phyloP scores from a whole-genome alignment of 2,113 vertebrate genomes.

The Danionella cerebrum region DNA sequence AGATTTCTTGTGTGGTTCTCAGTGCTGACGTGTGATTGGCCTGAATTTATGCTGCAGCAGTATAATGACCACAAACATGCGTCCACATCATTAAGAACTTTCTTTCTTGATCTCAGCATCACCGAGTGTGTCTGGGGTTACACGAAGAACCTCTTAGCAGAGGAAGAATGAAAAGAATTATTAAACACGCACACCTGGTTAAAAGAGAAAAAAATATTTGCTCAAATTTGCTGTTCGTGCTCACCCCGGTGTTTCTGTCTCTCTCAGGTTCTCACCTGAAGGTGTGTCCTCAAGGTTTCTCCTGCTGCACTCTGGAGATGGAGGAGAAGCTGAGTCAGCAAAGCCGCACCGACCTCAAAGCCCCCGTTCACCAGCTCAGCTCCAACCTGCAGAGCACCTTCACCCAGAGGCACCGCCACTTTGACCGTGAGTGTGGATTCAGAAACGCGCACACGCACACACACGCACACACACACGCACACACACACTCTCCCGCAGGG shows the following conservation, averaged over 20 bases:
- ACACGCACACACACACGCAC: neutral
- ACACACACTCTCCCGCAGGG: neutral
- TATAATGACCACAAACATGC: no score
- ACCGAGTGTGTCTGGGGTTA: no score
- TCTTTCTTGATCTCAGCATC: no score
- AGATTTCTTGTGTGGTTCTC: no score
- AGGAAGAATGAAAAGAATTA: no score
- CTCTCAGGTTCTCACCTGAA: constrained; percentile 85
- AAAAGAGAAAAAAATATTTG: no score
- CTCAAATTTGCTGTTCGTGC: neutral
- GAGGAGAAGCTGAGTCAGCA: constrained; percentile 92
- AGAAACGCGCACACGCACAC: neutral
- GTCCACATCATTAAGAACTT: no score
- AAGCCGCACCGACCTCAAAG: constrained; percentile 85
- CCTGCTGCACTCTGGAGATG: constrained; percentile 96
- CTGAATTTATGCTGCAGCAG: no score
- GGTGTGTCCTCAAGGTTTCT: constrained; percentile 86
- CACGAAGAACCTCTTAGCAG: no score
- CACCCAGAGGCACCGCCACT: constrained; percentile 83
- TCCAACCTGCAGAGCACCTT: constrained; percentile 80
- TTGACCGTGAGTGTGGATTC: constrained; percentile 67
- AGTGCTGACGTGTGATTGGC: no score
- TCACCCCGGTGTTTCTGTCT: neutral
- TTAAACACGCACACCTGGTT: no score
- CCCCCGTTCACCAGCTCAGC: constrained; percentile 75